Conservation (phyloP, 2,797 vertebrate species). For the Cetoscarus ocellatus region DNA sequence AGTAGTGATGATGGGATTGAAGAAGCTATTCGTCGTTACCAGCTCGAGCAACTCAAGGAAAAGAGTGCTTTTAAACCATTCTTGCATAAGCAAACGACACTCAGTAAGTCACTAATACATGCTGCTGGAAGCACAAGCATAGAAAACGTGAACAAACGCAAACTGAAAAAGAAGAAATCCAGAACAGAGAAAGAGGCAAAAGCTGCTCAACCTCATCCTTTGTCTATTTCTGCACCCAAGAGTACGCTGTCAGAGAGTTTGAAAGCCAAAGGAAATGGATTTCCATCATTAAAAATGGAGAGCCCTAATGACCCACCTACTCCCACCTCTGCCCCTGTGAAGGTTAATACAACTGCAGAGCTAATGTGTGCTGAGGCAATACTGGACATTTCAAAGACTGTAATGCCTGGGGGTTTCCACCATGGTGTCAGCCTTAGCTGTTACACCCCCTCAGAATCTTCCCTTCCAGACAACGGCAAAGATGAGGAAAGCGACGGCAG, state of each 20-base stretch:
- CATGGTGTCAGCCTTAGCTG: constrained; percentile 53
- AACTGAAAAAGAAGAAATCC: constrained; percentile 80
- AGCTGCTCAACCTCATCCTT: constrained; percentile 26
- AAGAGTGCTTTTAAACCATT: constrained; percentile 63
- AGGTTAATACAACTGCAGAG: constrained; percentile 91
- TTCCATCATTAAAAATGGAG: constrained; percentile 61
- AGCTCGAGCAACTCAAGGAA: constrained; percentile 90
- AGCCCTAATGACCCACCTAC: constrained; percentile 53
- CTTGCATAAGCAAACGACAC: constrained; percentile 52
- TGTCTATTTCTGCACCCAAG: constrained; percentile 52
- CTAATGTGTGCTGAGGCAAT: constrained; percentile 98
- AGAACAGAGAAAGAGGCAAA: constrained; percentile 63
- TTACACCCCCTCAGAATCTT: constrained; percentile 45
- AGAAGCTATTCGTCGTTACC: constrained; percentile 94
- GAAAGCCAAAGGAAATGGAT: constrained; percentile 69
- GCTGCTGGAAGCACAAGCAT: constrained; percentile 60
- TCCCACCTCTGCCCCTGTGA: constrained; percentile 63
- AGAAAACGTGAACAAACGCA: constrained; percentile 76
- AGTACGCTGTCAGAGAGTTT: constrained; percentile 39
- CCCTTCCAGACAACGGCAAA: constrained; percentile 45
- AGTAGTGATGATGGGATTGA: constrained; percentile 97
- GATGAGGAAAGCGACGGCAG: constrained; percentile 86
- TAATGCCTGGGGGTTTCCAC: constrained; percentile 87
- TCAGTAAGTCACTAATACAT: constrained; percentile 43
- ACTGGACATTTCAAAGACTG: constrained; percentile 96